Evolutionary conservation across 2,113 vertebrate species (phyloP).

Genomic region (Pardalotus punctatus): DNA sequence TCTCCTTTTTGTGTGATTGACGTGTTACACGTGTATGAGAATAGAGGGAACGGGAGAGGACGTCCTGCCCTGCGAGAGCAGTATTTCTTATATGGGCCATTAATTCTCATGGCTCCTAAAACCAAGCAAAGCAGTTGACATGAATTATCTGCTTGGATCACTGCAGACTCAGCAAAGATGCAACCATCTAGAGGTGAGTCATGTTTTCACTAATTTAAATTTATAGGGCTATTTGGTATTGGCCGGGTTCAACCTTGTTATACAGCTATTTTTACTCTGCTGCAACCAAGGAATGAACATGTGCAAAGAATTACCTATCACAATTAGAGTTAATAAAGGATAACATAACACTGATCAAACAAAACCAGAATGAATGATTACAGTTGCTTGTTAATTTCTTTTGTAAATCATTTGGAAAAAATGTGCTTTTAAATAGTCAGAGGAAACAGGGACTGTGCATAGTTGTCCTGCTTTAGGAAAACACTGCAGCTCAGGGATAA

Average conservation of each 20-base stretch:
- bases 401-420: background rate
- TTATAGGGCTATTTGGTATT: conserved; percentile 6
- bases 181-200: background rate
- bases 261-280: background rate
- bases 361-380: conserved; percentile 17
- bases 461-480: background rate
- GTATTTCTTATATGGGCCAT: background rate
- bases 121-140: background rate
- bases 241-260: background rate
- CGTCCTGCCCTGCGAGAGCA: background rate
- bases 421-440: background rate
- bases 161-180: conserved; percentile 44
- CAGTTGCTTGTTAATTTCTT: background rate
- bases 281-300: conserved; percentile 1
- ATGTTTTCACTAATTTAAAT: conserved; percentile 21
- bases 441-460: background rate
- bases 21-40: background rate
- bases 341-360: conserved; percentile 10
- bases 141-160: background rate
- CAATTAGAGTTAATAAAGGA: conserved; percentile 35
- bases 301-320: conserved; percentile 41
- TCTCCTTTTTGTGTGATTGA: background rate
- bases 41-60: background rate
- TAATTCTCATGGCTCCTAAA: conserved; percentile 15
- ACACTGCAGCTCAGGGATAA: background rate